Percentiles rank a stretch among this genome's conserved stretches.
Conservation (phyloP, 1,140 invertebrate genomes). For the Laupala kohalensis region DNA sequence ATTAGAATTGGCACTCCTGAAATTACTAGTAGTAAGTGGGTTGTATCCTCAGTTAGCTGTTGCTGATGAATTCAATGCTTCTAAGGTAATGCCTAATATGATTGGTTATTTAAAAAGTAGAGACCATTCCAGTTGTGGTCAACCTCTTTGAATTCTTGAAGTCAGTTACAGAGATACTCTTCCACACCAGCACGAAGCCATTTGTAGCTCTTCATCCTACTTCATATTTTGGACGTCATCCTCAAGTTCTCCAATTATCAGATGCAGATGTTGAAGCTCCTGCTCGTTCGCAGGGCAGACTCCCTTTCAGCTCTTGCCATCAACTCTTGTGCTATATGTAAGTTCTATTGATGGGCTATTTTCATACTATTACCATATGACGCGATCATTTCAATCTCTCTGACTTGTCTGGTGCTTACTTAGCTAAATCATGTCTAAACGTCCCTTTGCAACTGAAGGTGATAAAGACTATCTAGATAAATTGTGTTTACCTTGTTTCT, state of each 20-base stretch:
- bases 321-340: constrained; percentile 81
- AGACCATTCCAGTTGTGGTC: too few species aligned
- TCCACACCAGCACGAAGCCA: constrained; percentile 83
- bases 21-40: constrained; percentile 80
- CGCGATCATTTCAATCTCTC: too few species aligned
- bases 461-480: too few species aligned
- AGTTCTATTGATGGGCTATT: too few species aligned
- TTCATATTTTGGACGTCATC: constrained; percentile 71
- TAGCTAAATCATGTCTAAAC: too few species aligned
- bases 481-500: too few species aligned
- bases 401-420: too few species aligned
- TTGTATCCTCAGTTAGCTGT: constrained; percentile 88
- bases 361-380: too few species aligned
- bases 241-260: constrained; percentile 61
- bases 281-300: constrained; percentile 36
- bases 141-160: too few species aligned
- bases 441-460: too few species aligned
- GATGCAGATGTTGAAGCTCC: constrained; percentile 59
- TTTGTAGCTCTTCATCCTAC: constrained; percentile 85
- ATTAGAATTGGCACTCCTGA: constrained; percentile 74
- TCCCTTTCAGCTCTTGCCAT: constrained; percentile 68
- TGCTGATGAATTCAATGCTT: constrained; percentile 86
- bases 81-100: constrained; percentile 53
- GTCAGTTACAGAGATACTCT: constrained; percentile 75
- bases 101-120: too few species aligned